Evolutionary conservation across 2,888 invertebrate species (phyloP).

Genomic region (Pollenia labialis): DNA sequence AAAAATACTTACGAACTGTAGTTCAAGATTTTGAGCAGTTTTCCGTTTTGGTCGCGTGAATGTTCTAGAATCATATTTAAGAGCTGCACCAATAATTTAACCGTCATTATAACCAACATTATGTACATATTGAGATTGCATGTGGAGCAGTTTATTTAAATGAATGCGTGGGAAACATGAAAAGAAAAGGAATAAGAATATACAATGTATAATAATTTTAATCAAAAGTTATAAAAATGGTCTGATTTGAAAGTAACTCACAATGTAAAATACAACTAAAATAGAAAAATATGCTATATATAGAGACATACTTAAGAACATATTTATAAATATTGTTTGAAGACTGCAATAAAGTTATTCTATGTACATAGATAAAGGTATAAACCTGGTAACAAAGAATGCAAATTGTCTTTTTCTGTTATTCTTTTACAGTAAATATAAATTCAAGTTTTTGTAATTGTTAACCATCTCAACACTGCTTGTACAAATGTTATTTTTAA

Average conservation of each 20-base stretch:
- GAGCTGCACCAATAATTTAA: constrained; percentile 76
- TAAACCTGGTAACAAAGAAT: too few relatives aligned
- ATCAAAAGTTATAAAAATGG: constrained; percentile 3
- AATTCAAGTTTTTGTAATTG: too few relatives aligned
- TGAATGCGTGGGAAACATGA: constrained; percentile 58
- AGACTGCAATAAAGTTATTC: neutral
- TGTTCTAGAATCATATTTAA: constrained; percentile 83
- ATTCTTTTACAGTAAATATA: too few relatives aligned
- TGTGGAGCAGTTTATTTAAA: constrained; percentile 45
- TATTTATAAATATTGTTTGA: neutral
- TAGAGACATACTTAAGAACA: too few relatives aligned
- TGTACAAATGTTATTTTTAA: neutral
- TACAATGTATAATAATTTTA: constrained; percentile 45
- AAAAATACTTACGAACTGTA: constrained; percentile 79
- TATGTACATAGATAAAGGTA: too few relatives aligned
- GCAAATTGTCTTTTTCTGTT: too few relatives aligned
- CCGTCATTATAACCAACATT: constrained; percentile 51
- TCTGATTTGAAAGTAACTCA: neutral
- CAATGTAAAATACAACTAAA: too few relatives aligned
- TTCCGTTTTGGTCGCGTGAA: constrained; percentile 83
- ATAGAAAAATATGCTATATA: too few relatives aligned
- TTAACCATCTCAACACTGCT: too few relatives aligned
- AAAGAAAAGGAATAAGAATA: constrained; percentile 57
- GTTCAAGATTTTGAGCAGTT: constrained; percentile 80
- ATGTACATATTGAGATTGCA: constrained; percentile 55